Conservation (phyloP, 1,140 invertebrate genomes). For the Carcinoscorpius rotundicauda region DNA sequence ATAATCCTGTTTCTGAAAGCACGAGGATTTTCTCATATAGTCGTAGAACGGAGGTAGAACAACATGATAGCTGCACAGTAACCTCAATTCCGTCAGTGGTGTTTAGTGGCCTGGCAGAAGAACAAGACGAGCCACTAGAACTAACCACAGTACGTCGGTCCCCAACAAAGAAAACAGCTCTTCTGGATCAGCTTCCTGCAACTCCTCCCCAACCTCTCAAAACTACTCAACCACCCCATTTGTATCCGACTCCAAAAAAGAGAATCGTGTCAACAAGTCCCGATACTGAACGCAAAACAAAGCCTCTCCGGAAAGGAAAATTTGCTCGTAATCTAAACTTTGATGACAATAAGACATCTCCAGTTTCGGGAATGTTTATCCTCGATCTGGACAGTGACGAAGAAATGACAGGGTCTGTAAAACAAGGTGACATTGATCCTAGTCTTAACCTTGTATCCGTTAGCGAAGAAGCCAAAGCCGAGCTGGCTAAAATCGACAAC, state of each 20-base stretch:
- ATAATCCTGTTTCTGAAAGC: too few relatives aligned
- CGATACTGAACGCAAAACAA: constrained; percentile 10
- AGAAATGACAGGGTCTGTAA: constrained; percentile 33
- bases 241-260: not conserved
- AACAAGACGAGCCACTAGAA: not conserved
- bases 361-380: constrained; percentile 94
- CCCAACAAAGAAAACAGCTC: not conserved
- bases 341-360: constrained; percentile 93
- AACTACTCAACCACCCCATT: not conserved
- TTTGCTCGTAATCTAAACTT: constrained; percentile 65
- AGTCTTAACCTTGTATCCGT: constrained; percentile 93
- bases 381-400: constrained; percentile 35
- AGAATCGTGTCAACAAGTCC: not conserved
- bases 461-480: constrained; percentile 85
- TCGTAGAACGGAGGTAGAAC: too few relatives aligned
- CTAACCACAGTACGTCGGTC: not conserved
- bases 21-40: too few relatives aligned
- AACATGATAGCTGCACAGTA: too few relatives aligned
- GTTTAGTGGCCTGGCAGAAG: not conserved
- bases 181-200: not conserved
- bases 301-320: constrained; percentile 42
- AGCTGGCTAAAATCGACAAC: constrained; percentile 93
- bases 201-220: not conserved
- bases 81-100: not conserved
- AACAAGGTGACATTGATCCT: constrained; percentile 82